Evolutionary conservation across 2,797 vertebrate genomes (phyloP).

Genomic region (Heteromormyrus szaboi): DNA sequence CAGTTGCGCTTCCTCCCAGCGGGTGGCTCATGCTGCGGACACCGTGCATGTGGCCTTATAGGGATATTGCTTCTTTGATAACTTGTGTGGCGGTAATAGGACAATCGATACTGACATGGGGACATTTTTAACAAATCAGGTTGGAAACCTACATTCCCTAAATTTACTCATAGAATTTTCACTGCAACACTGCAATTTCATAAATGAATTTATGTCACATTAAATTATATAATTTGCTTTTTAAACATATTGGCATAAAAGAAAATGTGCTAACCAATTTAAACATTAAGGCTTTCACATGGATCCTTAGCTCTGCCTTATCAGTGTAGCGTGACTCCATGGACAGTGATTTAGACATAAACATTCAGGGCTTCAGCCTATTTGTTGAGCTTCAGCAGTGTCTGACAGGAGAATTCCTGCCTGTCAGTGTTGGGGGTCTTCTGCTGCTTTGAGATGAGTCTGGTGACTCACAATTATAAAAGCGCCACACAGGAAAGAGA

Average conservation of each 20-base stretch:
- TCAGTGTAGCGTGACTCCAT: not conserved
- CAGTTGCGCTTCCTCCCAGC: not conserved
- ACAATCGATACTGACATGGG: not conserved
- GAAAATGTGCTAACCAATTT: not conserved
- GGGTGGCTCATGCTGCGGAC: constrained; percentile 47
- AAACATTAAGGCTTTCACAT: not conserved
- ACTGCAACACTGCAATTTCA: not conserved
- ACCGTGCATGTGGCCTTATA: constrained; percentile 26
- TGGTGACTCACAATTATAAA: constrained; percentile 48
- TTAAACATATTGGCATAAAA: not conserved
- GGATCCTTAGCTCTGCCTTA: not conserved
- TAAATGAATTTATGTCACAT: not conserved
- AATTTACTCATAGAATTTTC: not conserved
- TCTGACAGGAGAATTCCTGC: not conserved
- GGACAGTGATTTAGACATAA: not conserved
- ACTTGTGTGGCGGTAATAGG: not conserved
- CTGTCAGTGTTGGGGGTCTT: not conserved
- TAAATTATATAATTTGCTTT: not conserved
- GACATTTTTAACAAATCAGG: not conserved
- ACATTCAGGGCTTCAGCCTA: not conserved
- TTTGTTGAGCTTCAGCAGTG: not conserved
- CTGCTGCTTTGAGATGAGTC: constrained; percentile 35
- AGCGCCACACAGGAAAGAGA: constrained; percentile 46
- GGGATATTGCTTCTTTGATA: not conserved
- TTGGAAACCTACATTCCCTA: not conserved